Percentiles rank a stretch among this genome's conserved stretches.
phyloP scores from a whole-genome alignment of 2,113 vertebrate species.

The Marmota monax region DNA sequence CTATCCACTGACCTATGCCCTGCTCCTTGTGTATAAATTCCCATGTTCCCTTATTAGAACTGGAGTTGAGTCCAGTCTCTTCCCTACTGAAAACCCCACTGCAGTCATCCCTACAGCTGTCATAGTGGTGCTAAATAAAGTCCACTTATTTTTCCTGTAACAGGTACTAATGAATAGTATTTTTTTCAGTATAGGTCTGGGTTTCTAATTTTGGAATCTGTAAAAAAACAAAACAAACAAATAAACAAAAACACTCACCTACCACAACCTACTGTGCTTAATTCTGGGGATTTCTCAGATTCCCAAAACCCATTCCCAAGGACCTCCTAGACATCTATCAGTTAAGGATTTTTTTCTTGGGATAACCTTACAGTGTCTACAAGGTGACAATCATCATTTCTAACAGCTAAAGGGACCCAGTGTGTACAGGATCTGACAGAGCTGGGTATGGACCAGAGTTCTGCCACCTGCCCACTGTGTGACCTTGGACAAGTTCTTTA shows the following conservation, averaged over 20 bases:
- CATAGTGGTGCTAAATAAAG: background rate
- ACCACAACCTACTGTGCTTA: background rate
- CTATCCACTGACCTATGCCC: background rate
- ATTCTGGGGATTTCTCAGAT: background rate
- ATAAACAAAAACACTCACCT: background rate
- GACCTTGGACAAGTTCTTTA: background rate
- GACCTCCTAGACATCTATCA: background rate
- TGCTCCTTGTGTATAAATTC: background rate
- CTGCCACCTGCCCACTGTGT: background rate
- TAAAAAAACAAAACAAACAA: background rate
- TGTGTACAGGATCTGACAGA: background rate
- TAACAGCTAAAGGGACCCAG: background rate
- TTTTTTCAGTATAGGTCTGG: background rate
- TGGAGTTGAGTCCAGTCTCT: too few relatives aligned
- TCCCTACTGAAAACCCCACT: background rate
- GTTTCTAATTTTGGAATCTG: background rate
- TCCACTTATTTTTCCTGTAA: background rate
- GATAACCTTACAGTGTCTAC: background rate
- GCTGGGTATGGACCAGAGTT: rapidly evolving
- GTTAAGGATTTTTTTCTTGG: background rate
- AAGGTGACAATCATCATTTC: background rate
- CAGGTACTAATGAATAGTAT: background rate
- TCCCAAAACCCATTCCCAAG: background rate
- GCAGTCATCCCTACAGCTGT: background rate
- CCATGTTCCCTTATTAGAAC: background rate